Evolutionary conservation across 2,888 invertebrate genomes (phyloP), one percentile per base, ranked within the genome.

Genomic region (Catocala nupta): DNA sequence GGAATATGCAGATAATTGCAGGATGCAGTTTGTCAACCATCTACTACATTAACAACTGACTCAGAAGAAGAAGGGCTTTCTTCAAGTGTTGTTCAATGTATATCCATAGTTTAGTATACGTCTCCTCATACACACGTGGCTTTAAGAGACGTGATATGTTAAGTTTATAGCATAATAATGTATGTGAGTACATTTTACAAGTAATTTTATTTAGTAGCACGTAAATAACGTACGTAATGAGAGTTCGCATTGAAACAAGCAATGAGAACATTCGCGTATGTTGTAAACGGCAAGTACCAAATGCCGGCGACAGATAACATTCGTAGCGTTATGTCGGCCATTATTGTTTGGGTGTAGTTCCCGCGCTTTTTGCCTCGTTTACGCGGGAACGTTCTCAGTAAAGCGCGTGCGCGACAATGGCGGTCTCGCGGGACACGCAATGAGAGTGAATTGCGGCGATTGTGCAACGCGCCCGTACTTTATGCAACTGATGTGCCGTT

Each of bases 361-460:
- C 93, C 94, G 93, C 93, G 94, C 89, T 93, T 94, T 94, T 94
- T 93, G 90, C 85, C 81, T 74, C 68, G 81, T 82, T 87, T 87
- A 86, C 93, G 93, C 93, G 94, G 93, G 94, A 94, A 94, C 86
- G 86, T 93, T 94, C 94, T 87, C 94, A 93, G 89, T 86, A 87
- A 86, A 87, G 87, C 92, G 90, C 92, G 89, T 90, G 91, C 88
- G 89, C 88, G 85, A 92, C 93, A 93, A 93, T 93, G 89, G 91
- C 84, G 80, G 59, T 77, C 73, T 65, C 65, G 78, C 81, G 78
- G 75, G 80, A 83, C 84, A 84, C 80, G 81, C 89, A 92, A 87
- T 88, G 91, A 93, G 91, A 93, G 92, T 91, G 91, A 92, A 89
- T 90, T 89, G 87, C 82, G 75, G 80, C 73, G 81, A 88, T 93